Evolutionary conservation across 2,113 vertebrate genomes (phyloP).

Genomic region (Serilophus lunatus): DNA sequence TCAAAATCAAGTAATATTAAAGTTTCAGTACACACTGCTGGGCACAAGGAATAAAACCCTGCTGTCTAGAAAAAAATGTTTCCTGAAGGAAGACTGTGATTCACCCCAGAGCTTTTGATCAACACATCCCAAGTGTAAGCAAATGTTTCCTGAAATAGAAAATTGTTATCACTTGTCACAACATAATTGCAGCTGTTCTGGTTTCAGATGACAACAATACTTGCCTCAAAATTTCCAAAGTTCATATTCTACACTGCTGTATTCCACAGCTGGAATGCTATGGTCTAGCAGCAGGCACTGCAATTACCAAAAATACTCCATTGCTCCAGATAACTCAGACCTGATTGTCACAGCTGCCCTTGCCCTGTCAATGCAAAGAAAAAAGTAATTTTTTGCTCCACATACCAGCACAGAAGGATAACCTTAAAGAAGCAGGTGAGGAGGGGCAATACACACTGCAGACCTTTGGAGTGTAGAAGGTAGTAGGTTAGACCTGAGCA

Average conservation of each 20-base stretch:
- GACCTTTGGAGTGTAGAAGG: neutral
- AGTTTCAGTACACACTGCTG: neutral
- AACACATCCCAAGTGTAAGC: conserved; percentile 13
- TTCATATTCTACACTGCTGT: neutral
- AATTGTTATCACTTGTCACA: neutral
- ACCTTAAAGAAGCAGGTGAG: neutral
- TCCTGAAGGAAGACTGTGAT: neutral
- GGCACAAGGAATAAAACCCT: neutral
- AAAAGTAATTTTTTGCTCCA: neutral
- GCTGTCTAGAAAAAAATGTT: neutral
- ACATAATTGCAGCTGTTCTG: neutral
- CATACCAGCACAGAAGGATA: neutral
- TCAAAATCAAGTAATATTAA: neutral
- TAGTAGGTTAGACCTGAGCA: neutral
- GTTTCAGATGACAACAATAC: conserved; percentile 3
- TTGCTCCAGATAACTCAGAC: neutral
- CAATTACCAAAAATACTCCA: neutral
- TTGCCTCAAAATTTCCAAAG: neutral
- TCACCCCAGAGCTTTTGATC: neutral
- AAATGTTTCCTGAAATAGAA: neutral
- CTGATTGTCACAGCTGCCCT: neutral
- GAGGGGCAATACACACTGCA: neutral
- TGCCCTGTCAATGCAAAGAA: neutral
- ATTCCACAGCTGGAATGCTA: neutral
- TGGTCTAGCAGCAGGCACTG: neutral